phyloP scores from a whole-genome alignment of 2,888 invertebrate genomes.

The Drosophila paracracens region DNA sequence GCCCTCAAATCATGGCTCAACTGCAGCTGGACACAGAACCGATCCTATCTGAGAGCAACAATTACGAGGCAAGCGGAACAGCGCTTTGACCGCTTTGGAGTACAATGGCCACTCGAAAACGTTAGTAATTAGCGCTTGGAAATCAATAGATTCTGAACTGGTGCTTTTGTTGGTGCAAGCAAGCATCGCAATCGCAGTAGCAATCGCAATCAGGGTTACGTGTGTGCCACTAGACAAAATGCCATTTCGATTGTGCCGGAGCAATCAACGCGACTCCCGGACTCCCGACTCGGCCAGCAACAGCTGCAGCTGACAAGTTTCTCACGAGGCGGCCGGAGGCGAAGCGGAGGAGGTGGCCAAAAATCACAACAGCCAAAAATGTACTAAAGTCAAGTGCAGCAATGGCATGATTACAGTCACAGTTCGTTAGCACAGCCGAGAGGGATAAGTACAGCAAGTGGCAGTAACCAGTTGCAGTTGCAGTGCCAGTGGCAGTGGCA shows the following conservation, averaged over 20 bases:
- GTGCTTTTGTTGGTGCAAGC: conserved; percentile 13
- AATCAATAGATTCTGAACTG: conserved; percentile 62
- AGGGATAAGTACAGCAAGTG: conserved; percentile 13
- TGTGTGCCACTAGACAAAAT: conserved; percentile 41
- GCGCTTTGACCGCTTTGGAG: neutral
- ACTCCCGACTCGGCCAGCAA: neutral
- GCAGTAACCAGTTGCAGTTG: conserved; percentile 1
- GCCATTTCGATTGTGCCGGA: conserved; percentile 52
- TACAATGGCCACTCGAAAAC: neutral
- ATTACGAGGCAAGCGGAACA: conserved; percentile 40
- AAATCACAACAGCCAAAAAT: conserved; percentile 32
- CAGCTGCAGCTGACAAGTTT: conserved; percentile 64
- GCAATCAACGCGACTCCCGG: conserved; percentile 57
- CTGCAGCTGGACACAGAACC: neutral
- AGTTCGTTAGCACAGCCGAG: conserved; percentile 56
- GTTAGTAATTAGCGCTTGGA: conserved; percentile 63
- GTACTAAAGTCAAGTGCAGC: conserved; percentile 71
- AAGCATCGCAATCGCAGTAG: conserved; percentile 53
- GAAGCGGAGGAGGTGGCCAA: conserved; percentile 6
- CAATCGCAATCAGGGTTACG: conserved; percentile 46
- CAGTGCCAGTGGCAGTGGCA: conserved; percentile 1
- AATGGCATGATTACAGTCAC: conserved; percentile 57
- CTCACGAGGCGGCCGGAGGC: conserved; percentile 44
- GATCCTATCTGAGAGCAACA: conserved; percentile 51
- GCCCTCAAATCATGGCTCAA: neutral